Percentiles rank a stretch among this genome's conserved stretches.
Evolutionary conservation across 2,888 invertebrate genomes (phyloP).

Genomic region (Lasioglossum morio): DNA sequence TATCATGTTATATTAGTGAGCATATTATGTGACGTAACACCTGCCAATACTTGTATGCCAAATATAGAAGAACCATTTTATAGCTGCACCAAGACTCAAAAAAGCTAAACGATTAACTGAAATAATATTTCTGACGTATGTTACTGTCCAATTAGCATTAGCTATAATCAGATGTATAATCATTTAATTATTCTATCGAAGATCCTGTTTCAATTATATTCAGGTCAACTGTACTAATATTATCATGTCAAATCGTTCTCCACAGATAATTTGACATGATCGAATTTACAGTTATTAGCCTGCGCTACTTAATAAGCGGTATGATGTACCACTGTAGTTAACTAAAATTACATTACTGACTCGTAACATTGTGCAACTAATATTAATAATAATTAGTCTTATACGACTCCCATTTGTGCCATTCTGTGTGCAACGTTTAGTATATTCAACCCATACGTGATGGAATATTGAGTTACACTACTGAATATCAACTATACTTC

Average conservation of each 20-base stretch:
- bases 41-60: too few species aligned
- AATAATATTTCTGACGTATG: background rate
- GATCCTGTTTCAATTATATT: background rate
- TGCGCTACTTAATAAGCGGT: background rate
- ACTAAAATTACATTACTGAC: background rate
- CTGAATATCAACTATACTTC: background rate
- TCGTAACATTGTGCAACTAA: background rate
- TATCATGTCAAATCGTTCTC: background rate
- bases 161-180: background rate
- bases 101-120: background rate
- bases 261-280: background rate
- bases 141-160: background rate
- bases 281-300: background rate
- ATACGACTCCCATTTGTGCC: background rate
- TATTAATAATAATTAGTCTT: background rate
- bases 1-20: background rate
- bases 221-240: background rate
- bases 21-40: background rate
- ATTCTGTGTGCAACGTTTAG: background rate
- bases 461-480: background rate
- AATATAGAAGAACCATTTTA: too few species aligned
- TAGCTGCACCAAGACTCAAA: too few species aligned
- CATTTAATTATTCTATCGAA: background rate
- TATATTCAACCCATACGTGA: background rate
- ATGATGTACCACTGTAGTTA: background rate